Evolutionary conservation across 2,888 invertebrate species (phyloP), one percentile per base, ranked within the genome.

Genomic region (Heteromyza rotundicornis): DNA sequence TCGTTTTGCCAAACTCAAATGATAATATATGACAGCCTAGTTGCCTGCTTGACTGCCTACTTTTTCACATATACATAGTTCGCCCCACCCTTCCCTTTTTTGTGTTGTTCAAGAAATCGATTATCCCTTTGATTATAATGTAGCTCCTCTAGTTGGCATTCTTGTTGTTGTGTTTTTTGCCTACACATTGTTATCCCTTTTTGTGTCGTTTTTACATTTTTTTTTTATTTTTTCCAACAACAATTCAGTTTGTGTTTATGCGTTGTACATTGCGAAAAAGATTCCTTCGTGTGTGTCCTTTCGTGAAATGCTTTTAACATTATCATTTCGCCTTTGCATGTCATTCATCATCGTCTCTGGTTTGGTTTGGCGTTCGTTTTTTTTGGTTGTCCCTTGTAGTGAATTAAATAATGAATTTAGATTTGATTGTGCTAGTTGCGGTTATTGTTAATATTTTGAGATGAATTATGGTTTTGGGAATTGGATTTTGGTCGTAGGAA

Each of bases 361-460:
- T n/a, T n/a, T n/a, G n/a, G n/a, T n/a, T n/a, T n/a, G n/a, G 40
- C 40, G 5, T 40, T 40, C 40, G 10, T 40, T 40, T 5, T 14
- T 12, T 40, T 47, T 47, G 5, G 40, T 40, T 40, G 40, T 40
- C 40, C 40, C 14, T 17, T 20, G 19, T 14, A 47, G 20, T 8
- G 47, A 47, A 19, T 17, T 47, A 47, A 47, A 47, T 47, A 47
- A 47, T 47, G 47, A 47, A 47, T 47, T 47, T 47, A 47, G 47
- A 47, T 19, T 47, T 47, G 47, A 47, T 47, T 47, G 20, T 20
- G 47, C 19, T 47, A 47, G 47, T 47, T 17, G 40, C n/a, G 2
- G 40, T n/a, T 40, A n/a, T 40, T 40, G 40, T n/a, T 40, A n/a
- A 10, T 40, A n/a, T 40, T 14, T 3, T n/a, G 5, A n/a, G 10